phyloP scores from a whole-genome alignment of 2,113 vertebrate genomes.

The Apus apus region DNA sequence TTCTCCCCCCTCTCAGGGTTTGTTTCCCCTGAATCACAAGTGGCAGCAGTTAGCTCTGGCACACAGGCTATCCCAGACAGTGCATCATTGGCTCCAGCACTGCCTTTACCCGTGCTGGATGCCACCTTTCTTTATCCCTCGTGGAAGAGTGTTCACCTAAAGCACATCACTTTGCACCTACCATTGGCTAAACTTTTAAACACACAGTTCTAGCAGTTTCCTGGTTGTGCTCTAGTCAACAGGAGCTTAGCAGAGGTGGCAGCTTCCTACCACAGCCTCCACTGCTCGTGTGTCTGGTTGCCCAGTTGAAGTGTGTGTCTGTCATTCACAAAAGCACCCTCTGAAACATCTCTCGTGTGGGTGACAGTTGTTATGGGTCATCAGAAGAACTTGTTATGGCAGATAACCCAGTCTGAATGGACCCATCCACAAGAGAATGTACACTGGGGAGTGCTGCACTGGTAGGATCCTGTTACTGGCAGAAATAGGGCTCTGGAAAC shows the following conservation, averaged over 20 bases:
- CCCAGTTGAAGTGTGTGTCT: neutral
- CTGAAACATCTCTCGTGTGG: neutral
- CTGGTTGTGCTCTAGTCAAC: neutral
- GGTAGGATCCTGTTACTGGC: neutral
- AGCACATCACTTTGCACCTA: neutral
- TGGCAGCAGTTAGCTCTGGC: too few species aligned
- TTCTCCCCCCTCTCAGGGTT: too few species aligned
- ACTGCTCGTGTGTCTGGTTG: neutral
- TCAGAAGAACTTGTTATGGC: neutral
- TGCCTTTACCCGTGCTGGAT: too few species aligned
- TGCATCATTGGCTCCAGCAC: too few species aligned
- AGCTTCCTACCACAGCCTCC: neutral
- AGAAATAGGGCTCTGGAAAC: neutral
- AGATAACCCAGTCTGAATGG: neutral
- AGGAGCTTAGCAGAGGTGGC: neutral
- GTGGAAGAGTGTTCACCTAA: neutral
- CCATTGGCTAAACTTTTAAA: neutral
- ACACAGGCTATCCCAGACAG: too few species aligned
- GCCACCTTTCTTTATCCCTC: too few species aligned
- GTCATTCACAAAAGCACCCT: neutral
- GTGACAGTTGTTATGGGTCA: neutral
- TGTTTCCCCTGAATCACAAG: too few species aligned
- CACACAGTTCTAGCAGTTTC: neutral
- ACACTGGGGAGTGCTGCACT: rapidly evolving
- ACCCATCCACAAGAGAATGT: neutral